Evolutionary conservation across 1,140 invertebrate species (phyloP).

Genomic region (Bilobella aurantiaca): DNA sequence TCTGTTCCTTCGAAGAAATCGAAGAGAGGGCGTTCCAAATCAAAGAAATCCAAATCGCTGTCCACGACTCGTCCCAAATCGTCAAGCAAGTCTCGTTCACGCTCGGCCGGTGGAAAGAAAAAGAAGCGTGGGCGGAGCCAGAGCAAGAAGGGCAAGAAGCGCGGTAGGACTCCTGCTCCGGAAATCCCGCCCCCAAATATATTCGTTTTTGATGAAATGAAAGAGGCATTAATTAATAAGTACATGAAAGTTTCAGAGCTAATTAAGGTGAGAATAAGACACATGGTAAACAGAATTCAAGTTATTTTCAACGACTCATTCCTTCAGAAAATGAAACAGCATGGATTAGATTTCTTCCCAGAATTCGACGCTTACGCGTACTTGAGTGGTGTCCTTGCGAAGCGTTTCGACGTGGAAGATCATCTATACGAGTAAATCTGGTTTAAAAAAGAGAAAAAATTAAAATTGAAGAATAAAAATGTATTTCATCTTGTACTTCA

Average conservation of each 20-base stretch:
- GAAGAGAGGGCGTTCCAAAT: neutral
- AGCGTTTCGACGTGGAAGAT: slow-evolving; percentile 1
- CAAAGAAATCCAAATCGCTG: neutral
- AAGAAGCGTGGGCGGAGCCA: neutral
- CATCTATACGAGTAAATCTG: neutral
- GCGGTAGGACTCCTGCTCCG: neutral
- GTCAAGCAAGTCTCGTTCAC: no score
- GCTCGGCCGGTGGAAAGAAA: no score
- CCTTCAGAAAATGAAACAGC: slow-evolving; percentile 53
- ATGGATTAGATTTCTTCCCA: slow-evolving; percentile 83
- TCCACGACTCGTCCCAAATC: neutral
- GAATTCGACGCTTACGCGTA: slow-evolving; percentile 71
- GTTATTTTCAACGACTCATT: slow-evolving; percentile 2
- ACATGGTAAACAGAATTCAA: neutral
- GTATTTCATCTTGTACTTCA: neutral
- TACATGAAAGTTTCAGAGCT: slow-evolving; percentile 47
- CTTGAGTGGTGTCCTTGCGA: slow-evolving; percentile 46
- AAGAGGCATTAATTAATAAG: slow-evolving; percentile 45
- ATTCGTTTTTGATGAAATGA: slow-evolving; percentile 43
- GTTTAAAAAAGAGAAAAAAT: no score
- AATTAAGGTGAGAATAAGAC: slow-evolving; percentile 41
- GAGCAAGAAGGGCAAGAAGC: neutral
- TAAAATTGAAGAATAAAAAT: neutral
- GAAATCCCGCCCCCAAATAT: slow-evolving; percentile 40
- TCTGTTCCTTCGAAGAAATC: neutral